Base-by-base conservation (phyloP, 2,888 invertebrate genomes). In the Dolichomitus sp. region DNA sequence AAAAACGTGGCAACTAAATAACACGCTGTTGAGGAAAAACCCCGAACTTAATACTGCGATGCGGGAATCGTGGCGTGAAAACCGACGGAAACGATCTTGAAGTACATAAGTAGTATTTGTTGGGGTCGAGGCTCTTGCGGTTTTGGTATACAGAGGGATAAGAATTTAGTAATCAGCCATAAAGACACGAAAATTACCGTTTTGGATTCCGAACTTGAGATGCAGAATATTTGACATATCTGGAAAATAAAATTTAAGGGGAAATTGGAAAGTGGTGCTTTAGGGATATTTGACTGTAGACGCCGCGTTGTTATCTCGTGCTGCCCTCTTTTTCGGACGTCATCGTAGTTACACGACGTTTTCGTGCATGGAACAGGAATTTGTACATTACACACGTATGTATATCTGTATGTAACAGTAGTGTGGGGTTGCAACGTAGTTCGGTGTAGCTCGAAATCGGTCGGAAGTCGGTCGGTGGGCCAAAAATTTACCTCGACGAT, bases 391-490 rank as follows among this genome's bases (percentile, higher is more conserved):
- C 23, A 5, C 48, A 37, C 19, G 17, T 40, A 11, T 57, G 42
- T 54, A 57, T 27, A 37, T 57, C 17, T 40, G 54, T 33, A n/a
- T 33, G 30, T 59, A 7, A 4, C 2, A 3, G 9, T 30, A 6
- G 65, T 57, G 7, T 19, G 57, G 27, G 40, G 17, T 37, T 77
- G 27, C 52, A 52, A 7, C 48, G 48, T 48, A 59, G 70, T 63
- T 27, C 27, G 17, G 61, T 72, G 79, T 76, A 77, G 83, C 77
- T 80, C 65, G 83, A 73, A 80, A 83, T 83, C 72, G 80, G 73
- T 83, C 83, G 83, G 80, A 83, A 83, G 83, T 83, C 80, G 83
- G 83, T 83, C 83, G 80, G 77, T 83, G 77, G 80, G 83, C 83
- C 83, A 83, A 83, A 83, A 83, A 83, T 83, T 77, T 83, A 80